Base-by-base conservation (phyloP, 2,113 vertebrate genomes). In the Tachuris rubrigastra region DNA sequence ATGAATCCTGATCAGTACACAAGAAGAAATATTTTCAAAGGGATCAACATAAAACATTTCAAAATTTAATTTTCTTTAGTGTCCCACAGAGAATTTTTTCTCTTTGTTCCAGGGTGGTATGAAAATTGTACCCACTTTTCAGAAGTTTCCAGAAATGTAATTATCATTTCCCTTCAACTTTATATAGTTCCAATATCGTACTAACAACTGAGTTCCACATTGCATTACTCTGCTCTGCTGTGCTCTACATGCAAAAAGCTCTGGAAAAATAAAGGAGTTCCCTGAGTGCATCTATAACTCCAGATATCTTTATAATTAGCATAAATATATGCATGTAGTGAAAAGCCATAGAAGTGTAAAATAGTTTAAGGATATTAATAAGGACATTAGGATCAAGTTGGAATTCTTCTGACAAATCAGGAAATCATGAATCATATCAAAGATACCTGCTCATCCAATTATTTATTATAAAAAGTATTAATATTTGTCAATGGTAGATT, bases 391-490 rank as follows among this genome's bases (percentile, higher is more conserved):
- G 15, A 67, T 62, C 69, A 87, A 93, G 58, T 21, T 58, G 86
- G 11, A 84, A 52, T 87, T 98, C 97, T 60, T 97, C 81, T 63
- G 89, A 92, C 78, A 97, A 93, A 74, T 94, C 89, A 93, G 95
- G 82, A 27, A 90, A 88, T 84, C 94, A 53, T 98, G 87, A 15
- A 94, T 95, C 79, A 84, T 96, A 73, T 97, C 98, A 94, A 99
- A 98, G 84, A 98, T 97, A 90, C 97, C 97, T 15, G 96, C 95
- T 96, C 97, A 98, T 93, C 98, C 98, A 47, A 96, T 98, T 98
- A 97, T 98, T 98, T 55, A 98, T 98, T 98, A 89, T 59, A 87
- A 97, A 92, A 92, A 67, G 19, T 75, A 85, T 81, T 82, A 93
- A 92, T 37, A 33, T 13, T 78, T 65, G 31, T 83, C 60, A 56